A percentile compares a stretch with the other conserved stretches of the same genome.
Conservation (phyloP, 2,888 invertebrate species). For the Caenorhabditis drosophilae region DNA sequence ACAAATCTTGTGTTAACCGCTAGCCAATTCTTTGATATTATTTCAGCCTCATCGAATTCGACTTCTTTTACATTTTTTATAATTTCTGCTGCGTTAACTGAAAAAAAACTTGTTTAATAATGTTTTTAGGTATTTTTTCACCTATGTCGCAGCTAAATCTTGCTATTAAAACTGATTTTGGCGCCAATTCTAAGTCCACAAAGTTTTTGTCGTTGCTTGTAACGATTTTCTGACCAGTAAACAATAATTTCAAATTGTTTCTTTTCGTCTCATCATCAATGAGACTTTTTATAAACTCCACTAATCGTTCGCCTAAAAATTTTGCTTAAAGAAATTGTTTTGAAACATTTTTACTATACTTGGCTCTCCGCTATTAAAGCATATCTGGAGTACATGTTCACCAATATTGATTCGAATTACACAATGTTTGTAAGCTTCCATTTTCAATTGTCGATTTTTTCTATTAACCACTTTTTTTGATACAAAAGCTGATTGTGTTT, state of each 20-base stretch:
- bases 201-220: constrained; percentile 39
- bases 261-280: not conserved
- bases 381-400: constrained; percentile 44
- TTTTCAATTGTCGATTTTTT: constrained; percentile 52
- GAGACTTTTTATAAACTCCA: not conserved
- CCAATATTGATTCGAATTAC: constrained; percentile 54
- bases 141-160: constrained; percentile 18
- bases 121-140: not conserved
- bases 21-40: constrained; percentile 31
- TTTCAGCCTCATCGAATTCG: constrained; percentile 7
- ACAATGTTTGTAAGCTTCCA: constrained; percentile 50
- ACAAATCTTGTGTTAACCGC: constrained; percentile 30
- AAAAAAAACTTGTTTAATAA: not conserved
- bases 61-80: constrained; percentile 7
- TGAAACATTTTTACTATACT: constrained; percentile 19
- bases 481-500: constrained; percentile 48
- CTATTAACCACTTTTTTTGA: constrained; percentile 41
- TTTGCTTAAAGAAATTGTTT: too few relatives aligned
- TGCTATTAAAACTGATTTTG: constrained; percentile 41
- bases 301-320: constrained; percentile 1
- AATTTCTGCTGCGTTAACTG: not conserved
- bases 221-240: constrained; percentile 25
- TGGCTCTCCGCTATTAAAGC: constrained; percentile 46
- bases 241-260: constrained; percentile 18
- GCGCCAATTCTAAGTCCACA: constrained; percentile 52